Percentiles rank a stretch among this genome's conserved stretches.
phyloP scores from a whole-genome alignment of 2,888 invertebrate genomes.

The Autographa pulchrina region DNA sequence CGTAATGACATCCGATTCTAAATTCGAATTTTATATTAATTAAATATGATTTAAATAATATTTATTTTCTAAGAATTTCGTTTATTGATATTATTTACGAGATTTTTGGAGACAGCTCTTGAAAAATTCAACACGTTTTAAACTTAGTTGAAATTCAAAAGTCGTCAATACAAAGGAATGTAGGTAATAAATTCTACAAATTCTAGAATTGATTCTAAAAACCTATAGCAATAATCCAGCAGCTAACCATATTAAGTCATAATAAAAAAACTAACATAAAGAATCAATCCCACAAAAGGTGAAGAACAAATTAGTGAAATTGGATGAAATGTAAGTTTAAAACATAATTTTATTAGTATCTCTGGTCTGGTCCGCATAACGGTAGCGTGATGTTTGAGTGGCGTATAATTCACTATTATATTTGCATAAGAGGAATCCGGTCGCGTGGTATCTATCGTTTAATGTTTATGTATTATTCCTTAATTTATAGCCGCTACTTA shows the following conservation, averaged over 20 bases:
- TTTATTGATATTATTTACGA: background rate
- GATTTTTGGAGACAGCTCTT: too few relatives aligned
- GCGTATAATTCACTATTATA: slow-evolving; percentile 50
- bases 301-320: slow-evolving; percentile 24
- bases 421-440: slow-evolving; percentile 58
- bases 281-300: too few relatives aligned
- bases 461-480: slow-evolving; percentile 29
- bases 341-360: slow-evolving; percentile 32
- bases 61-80: background rate
- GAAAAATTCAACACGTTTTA: too few relatives aligned
- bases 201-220: too few relatives aligned
- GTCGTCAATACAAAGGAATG: too few relatives aligned
- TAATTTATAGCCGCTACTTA: background rate
- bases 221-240: background rate
- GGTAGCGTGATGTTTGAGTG: slow-evolving; percentile 57
- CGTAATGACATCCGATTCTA: slow-evolving; percentile 26
- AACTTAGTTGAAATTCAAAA: too few relatives aligned
- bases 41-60: background rate
- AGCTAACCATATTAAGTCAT: background rate
- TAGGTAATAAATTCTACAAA: too few relatives aligned
- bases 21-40: slow-evolving; percentile 7
- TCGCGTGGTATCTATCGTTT: slow-evolving; percentile 36
- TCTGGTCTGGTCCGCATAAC: slow-evolving; percentile 46
- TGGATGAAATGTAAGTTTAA: slow-evolving; percentile 32
- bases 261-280: too few relatives aligned